A percentile compares a stretch with the other conserved stretches of the same genome.
Evolutionary conservation across 2,113 vertebrate genomes (phyloP).

Genomic region (Glareola pratincola): DNA sequence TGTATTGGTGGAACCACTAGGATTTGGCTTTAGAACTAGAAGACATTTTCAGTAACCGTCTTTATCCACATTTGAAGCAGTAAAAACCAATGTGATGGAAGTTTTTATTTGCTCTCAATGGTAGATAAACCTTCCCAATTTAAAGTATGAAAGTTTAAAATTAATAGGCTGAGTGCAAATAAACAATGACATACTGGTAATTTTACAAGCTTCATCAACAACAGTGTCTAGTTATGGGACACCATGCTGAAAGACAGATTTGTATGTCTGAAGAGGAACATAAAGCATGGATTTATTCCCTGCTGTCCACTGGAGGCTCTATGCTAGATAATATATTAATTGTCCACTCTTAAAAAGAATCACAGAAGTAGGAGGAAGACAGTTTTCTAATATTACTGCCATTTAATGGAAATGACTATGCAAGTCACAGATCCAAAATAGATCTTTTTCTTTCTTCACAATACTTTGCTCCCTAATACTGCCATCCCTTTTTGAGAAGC

Average conservation of each 20-base stretch:
- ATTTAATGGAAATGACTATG: background rate
- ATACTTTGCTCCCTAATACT: background rate
- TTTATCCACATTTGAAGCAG: background rate
- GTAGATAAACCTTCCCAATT: constrained; percentile 36
- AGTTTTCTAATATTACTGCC: background rate
- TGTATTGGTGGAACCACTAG: constrained; percentile 24
- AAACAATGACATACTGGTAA: background rate
- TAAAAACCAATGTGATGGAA: constrained; percentile 49
- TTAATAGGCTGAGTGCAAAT: constrained; percentile 39
- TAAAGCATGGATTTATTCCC: background rate
- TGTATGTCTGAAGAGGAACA: background rate
- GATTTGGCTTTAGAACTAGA: background rate
- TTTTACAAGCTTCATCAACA: background rate
- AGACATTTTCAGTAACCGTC: background rate
- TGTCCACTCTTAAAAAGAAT: background rate
- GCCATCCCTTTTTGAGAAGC: background rate
- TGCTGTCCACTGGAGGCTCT: background rate
- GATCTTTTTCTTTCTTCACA: background rate
- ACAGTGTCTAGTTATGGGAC: background rate
- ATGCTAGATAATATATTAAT: background rate
- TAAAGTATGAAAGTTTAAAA: constrained; percentile 26
- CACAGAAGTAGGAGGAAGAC: background rate
- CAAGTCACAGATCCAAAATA: background rate
- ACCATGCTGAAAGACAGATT: background rate
- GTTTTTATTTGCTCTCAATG: constrained; percentile 49